Evolutionary conservation across 2,113 vertebrate genomes (phyloP), one percentile per base, ranked within the genome.

Genomic region (Excalfactoria chinensis): DNA sequence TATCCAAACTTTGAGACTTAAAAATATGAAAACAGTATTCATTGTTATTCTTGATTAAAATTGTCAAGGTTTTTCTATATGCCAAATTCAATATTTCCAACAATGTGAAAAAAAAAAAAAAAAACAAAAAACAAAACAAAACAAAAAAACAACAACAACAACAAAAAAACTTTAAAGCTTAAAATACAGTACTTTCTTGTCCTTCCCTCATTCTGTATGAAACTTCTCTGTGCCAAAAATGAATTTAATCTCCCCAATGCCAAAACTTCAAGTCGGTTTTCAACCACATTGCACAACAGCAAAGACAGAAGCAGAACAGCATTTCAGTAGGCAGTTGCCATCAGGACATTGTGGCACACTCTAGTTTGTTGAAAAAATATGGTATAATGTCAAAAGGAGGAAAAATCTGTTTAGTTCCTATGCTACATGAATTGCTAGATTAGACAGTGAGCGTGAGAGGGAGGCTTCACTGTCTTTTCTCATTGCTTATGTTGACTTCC

Each of bases 261-360:
- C 93, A 96, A 94, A 95, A 83, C 68, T 79, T 88, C 0, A 1
- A 89, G 49, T 87, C 60, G 87, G 43, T 76, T 92, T 94, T 93
- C 90, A 95, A 85, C 85, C 84, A 89, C 82, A 86, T 90, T 83
- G 78, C 78, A 89, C 71, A 85, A 93, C 69, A 77, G 86, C 49
- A 90, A 93, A 95, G 92, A 86, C 86, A 89, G 89, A 94, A 95
- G 89, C 87, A 92, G 92, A 95, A 95, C 94, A 94, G 96, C 93
- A 93, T 95, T 94, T 96, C 87, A 96, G 95, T 95, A 95, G 95
- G 91, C 93, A 93, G 95, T 74, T 92, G 82, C 89, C 89, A 90
- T 95, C 94, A 96, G 94, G 91, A 94, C 72, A 1, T 64, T 89
- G 93, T 89, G 72, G 87, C 94, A 96, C 79, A 91, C 68, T 89